Percentiles rank a stretch among this genome's conserved stretches.
phyloP scores from a whole-genome alignment of 2,113 vertebrate genomes.

The Rhipidura dahli region DNA sequence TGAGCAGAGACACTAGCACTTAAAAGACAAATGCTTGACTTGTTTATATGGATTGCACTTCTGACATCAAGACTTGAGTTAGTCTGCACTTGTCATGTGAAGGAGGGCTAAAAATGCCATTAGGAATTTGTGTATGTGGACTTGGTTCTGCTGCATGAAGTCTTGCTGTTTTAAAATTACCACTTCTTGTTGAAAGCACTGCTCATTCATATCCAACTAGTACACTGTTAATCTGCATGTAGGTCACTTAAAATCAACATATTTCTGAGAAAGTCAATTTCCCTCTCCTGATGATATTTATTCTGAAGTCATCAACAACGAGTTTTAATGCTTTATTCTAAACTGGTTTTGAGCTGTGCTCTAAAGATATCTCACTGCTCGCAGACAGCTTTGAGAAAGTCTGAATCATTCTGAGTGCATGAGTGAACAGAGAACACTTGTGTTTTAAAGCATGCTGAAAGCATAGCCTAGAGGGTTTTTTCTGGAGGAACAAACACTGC shows the following conservation, averaged over 20 bases:
- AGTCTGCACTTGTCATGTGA: background rate
- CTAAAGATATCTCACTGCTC: background rate
- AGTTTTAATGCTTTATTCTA: background rate
- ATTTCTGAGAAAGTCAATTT: background rate
- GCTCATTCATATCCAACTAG: background rate
- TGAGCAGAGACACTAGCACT: background rate
- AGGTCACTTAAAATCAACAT: background rate
- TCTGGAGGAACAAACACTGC: background rate
- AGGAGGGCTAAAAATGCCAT: background rate
- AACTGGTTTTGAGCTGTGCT: background rate
- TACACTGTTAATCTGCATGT: background rate
- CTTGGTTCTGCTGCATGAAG: background rate
- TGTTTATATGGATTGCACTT: background rate
- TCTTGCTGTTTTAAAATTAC: background rate
- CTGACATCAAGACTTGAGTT: background rate
- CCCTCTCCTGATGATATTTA: background rate
- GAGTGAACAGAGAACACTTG: background rate
- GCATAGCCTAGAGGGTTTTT: background rate
- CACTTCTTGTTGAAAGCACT: background rate
- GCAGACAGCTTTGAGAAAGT: background rate
- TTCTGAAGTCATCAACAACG: background rate
- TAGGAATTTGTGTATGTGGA: background rate
- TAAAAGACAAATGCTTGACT: background rate
- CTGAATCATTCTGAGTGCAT: background rate
- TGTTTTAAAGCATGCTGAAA: background rate